Evolutionary conservation across 2,797 vertebrate genomes (phyloP).

Genomic region (Anas acuta): DNA sequence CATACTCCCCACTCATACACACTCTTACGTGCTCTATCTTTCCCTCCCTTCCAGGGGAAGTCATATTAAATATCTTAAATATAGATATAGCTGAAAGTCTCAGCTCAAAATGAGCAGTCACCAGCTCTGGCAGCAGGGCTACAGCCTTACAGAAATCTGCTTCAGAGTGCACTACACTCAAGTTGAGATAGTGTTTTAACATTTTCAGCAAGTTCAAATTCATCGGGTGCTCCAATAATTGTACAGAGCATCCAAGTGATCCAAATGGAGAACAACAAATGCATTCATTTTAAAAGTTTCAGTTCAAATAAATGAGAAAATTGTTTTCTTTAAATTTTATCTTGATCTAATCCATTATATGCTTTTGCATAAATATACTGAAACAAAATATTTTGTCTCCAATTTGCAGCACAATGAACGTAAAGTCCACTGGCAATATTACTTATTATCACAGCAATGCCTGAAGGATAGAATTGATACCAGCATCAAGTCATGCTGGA

Average conservation of each 20-base stretch:
- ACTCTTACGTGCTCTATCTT: background rate
- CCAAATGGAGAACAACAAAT: slow-evolving; percentile 7
- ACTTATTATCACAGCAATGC: background rate
- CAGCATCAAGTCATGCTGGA: background rate
- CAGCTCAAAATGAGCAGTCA: background rate
- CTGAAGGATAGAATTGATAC: background rate
- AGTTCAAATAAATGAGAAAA: background rate
- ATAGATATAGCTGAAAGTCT: background rate
- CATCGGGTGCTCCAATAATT: background rate
- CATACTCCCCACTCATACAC: background rate
- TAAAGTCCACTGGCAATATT: slow-evolving; percentile 25
- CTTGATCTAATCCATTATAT: background rate
- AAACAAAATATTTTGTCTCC: background rate
- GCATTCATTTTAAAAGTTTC: background rate
- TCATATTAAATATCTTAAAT: background rate
- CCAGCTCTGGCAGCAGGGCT: background rate
- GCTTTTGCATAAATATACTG: background rate
- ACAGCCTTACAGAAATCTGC: background rate
- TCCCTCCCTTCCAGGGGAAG: background rate
- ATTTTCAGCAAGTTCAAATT: background rate
- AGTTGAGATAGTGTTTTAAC: background rate
- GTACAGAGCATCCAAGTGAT: background rate
- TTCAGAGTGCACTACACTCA: background rate
- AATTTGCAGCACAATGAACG: background rate
- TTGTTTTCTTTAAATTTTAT: slow-evolving; percentile 32